Base-by-base conservation (phyloP, 2,797 vertebrate species). In the Poliocrania exsul region DNA sequence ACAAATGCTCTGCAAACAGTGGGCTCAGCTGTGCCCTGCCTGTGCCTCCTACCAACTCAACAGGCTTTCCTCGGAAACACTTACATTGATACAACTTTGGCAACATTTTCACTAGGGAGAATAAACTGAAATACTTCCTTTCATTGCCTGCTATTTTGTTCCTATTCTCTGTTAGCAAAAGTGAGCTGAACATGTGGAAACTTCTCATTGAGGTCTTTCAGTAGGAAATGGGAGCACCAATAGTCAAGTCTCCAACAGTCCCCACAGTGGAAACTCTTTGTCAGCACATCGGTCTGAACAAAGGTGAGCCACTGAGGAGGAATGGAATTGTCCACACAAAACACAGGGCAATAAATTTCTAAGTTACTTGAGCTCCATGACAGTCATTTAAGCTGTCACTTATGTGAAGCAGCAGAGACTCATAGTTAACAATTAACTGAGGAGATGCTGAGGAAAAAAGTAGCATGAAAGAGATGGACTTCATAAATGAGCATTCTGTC, bases 21-120 rank as follows among this genome's bases (percentile, higher is more conserved):
- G 35, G 90, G 81, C 86, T 54, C 84, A 87, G 94, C 65, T 60
- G 26, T 33, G 89, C 79, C 64, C 87, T 78, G 81, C 89, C 92
- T 86, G 74, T 61, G n/a, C 20, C 84, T 38, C 60, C 6, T 37
- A 77, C 53, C 74, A n/a, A 33, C 62, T 51, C 84, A 64, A 33
- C n/a, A 8, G 2, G 38, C 42, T 78, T 91, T 88, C 65, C 70
- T 84, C 69, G 18, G 89, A 82, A 88, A 60, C 71, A 19, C 31
- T 53, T 37, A 19, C 14, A 42, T 57, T 61, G 35, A 35, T 5
- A 60, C n/a, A 37, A 10, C 78, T 92, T 69, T 81, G 91, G 81
- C 88, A 94, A 79, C 58, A 40, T 58, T 82, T 86, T 86, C 66
- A 40, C 86, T 24, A 53, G 67, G 81, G 78, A 94, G 46, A 40